Base-by-base conservation (phyloP, 2,888 invertebrate genomes). In the Drosophila phalerata region DNA sequence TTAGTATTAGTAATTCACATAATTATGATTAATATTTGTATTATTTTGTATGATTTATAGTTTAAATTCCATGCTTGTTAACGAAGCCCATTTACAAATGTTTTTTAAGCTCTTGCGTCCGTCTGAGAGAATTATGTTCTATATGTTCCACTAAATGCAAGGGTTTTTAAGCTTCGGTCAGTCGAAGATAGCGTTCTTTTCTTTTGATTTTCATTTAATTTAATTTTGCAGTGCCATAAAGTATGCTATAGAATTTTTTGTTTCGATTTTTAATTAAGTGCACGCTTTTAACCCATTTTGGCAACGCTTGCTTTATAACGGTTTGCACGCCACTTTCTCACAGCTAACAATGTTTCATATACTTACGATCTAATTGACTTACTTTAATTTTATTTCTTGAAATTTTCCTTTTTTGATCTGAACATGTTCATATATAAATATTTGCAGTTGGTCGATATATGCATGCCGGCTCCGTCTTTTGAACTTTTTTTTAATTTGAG, bases 391-490 rank as follows among this genome's bases (percentile, higher is more conserved):
- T 22, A 32, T 30, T 56, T 61, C 37, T 34, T 58, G 32, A 58
- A 45, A 19, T 43, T 45, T 37, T 45, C 56, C 45, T 37, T 37
- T 45, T 66, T 66, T 72, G 66, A 67, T 69, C 60, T 73, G 60
- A 74, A 73, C 67, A 74, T 65, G 81, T 81, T 82, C 84, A 89
- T 74, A 84, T 83, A 89, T 72, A 88, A 82, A 91, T 91, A 91
- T 92, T 93, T 93, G 76, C 93, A 93, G 93, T 93, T 93, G 93
- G 93, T 92, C 93, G 93, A 92, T 93, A 91, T 92, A 92, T 93
- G 93, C 93, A 93, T 93, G 93, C 93, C 91, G 93, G 93, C 92
- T 93, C 93, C 93, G 93, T 93, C 91, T 93, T 93, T 92, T 93
- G 91, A 91, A 93, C 85, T 86, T 89, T 81, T 84, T 77, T 79